phyloP scores from a whole-genome alignment of 2,888 invertebrate species.

The Aelia acuminata region DNA sequence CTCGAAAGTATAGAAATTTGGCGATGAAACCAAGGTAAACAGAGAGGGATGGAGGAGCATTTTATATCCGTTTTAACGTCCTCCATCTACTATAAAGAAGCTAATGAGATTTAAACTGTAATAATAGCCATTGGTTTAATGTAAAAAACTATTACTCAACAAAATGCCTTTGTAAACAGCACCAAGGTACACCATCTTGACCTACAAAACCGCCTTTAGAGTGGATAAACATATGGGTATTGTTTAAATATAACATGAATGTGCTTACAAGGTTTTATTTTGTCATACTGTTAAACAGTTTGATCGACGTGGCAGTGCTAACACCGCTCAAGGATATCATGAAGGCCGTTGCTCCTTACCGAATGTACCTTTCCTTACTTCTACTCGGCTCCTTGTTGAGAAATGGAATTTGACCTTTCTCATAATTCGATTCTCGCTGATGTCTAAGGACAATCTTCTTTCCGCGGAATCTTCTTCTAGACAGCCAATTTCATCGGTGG shows the following conservation, averaged over 20 bases:
- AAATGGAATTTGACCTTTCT: slow-evolving; percentile 21
- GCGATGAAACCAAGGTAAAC: no score
- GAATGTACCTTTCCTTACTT: neutral
- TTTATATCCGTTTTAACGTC: no score
- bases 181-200: neutral
- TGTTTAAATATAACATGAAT: neutral
- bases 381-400: neutral
- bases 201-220: neutral
- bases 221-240: neutral
- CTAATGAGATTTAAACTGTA: no score
- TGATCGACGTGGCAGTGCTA: neutral
- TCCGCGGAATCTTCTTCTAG: neutral
- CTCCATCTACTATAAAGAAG: no score
- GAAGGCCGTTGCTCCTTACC: slow-evolving; percentile 15
- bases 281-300: slow-evolving; percentile 32
- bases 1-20: no score
- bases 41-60: no score
- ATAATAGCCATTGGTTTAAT: no score
- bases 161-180: neutral
- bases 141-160: no score
- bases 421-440: slow-evolving; percentile 6
- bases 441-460: neutral
- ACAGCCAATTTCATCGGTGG: neutral
- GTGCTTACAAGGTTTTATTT: slow-evolving; percentile 32
- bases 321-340: neutral